Base-by-base conservation (phyloP, 2,113 vertebrate genomes). In the Oxygymnocypris stewartii region DNA sequence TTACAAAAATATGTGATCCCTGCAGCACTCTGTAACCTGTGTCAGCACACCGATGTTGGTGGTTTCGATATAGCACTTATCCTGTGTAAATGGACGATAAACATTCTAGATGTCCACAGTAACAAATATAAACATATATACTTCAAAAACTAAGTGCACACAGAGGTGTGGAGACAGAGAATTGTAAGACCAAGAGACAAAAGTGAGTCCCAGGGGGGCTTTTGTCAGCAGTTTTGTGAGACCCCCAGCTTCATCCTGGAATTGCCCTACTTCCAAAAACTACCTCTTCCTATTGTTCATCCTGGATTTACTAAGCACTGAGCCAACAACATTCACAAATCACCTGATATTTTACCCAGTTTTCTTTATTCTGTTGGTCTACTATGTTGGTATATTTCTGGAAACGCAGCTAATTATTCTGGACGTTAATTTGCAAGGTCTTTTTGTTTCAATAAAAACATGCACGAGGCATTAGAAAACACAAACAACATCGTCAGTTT, bases 201-300 rank as follows among this genome's bases (percentile, higher is more conserved):
- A 71, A 79, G 42, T 44, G 59, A 35, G 84, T 74, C 79, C 37
- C 80, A 75, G 42, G 57, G 74, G 84, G 76, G 88, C 88, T 31
- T 82, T 82, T 63, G 89, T 91, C 91, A 89, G 91, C 91, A 75
- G 49, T 89, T 89, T 85, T 69, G 28, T 73, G 85, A 88, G 83
- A 85, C 84, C 86, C 75, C 85, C 89, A 89, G 89, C 88, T 91
- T 87, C 86, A 28, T 42, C 54, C 75, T 54, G 84, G 87, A 88
- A 86, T 89, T 88, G 91, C 88, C 91, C 91, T 88, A 91, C 82
- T 90, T 91, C 87, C 87, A 85, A 77, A 83, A 88, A 86, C 85
- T 88, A 79, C 87, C 28, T 63, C 79, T 82, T 85, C 69, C 88
- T 84, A 88, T 88, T 91, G 85, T 89, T 89, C 81, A 9, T 78